phyloP scores from a whole-genome alignment of 2,888 invertebrate species.

The Oasisia sp. region DNA sequence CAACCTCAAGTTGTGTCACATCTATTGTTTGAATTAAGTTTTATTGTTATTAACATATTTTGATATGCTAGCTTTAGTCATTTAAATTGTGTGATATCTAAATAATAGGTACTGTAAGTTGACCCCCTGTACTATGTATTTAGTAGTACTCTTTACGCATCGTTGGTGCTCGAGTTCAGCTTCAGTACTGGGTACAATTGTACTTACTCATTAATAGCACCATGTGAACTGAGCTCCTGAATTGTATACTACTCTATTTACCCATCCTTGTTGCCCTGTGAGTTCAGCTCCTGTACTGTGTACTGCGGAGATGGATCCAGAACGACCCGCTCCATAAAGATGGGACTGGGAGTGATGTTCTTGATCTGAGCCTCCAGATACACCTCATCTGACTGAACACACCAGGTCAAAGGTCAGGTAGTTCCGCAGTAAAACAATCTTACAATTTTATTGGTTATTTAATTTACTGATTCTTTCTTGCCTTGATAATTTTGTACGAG shows the following conservation, averaged over 20 bases:
- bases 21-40: background rate
- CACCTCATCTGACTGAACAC: constrained; percentile 74
- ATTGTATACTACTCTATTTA: background rate
- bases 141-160: no score
- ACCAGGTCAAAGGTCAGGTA: background rate
- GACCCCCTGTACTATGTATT: no score
- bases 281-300: constrained; percentile 69
- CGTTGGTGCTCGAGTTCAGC: no score
- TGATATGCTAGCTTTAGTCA: no score
- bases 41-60: no score
- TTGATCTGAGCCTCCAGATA: constrained; percentile 84
- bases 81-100: no score
- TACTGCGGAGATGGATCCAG: constrained; percentile 93
- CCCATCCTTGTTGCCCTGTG: constrained; percentile 37
- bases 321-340: constrained; percentile 92
- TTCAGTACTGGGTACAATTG: no score
- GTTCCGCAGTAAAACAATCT: background rate
- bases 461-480: background rate
- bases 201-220: no score
- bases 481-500: background rate
- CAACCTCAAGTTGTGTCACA: background rate
- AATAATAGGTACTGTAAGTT: no score
- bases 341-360: constrained; percentile 92
- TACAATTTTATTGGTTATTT: background rate
- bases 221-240: no score